Evolutionary conservation across 2,888 invertebrate species (phyloP).

Genomic region (Sphecodes monilicornis): DNA sequence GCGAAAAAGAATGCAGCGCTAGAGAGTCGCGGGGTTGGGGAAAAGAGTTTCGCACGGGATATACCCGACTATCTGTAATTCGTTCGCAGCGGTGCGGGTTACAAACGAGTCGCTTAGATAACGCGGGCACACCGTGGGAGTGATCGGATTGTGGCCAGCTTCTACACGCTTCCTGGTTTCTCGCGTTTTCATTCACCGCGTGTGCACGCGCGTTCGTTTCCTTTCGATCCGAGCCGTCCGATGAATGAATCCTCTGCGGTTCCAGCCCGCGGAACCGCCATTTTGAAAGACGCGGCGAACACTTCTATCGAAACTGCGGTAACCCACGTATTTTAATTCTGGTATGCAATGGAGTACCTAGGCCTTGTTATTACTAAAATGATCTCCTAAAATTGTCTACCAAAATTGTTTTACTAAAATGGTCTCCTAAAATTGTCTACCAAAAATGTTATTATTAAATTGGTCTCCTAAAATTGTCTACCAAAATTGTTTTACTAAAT

Average conservation of each 20-base stretch:
- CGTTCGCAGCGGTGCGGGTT: slow-evolving; percentile 10
- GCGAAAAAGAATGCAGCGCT: neutral
- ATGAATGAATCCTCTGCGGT: slow-evolving; percentile 8
- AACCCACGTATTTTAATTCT: neutral
- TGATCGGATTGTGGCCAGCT: slow-evolving; percentile 38
- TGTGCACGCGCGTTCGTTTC: slow-evolving; percentile 20
- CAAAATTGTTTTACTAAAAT: too few relatives aligned
- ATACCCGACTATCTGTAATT: slow-evolving; percentile 16
- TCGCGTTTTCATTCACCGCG: slow-evolving; percentile 51
- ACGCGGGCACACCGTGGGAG: slow-evolving; percentile 50
- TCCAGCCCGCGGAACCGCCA: neutral
- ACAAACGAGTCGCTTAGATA: slow-evolving; percentile 47
- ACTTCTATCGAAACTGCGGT: neutral
- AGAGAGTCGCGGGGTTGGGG: neutral
- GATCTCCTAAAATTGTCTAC: neutral
- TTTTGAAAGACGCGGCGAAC: neutral
- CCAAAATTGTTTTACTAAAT: too few relatives aligned
- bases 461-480: neutral
- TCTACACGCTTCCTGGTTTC: slow-evolving; percentile 53
- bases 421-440: neutral
- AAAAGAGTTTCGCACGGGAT: slow-evolving; percentile 28
- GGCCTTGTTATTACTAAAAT: too few relatives aligned
- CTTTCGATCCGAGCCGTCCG: slow-evolving; percentile 25
- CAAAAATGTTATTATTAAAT: too few relatives aligned
- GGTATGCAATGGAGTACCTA: too few relatives aligned